Base-by-base conservation (phyloP, 2,113 vertebrate genomes). In the Rhinogobius similis region DNA sequence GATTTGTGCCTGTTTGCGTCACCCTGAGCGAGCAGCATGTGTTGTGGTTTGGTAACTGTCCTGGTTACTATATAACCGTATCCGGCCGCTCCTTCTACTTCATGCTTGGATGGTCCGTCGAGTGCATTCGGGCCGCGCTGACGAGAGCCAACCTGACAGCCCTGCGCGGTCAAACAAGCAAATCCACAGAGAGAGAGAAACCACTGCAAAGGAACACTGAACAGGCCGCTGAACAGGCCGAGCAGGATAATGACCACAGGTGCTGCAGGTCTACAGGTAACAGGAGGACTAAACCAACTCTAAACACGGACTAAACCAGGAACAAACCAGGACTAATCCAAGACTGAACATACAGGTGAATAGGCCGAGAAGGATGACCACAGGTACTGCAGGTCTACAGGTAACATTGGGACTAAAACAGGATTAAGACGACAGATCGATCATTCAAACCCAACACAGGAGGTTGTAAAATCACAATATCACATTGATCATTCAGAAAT, bases 131-230 rank as follows among this genome's bases (percentile, higher is more conserved):
- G 7, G 4, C 24, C 16, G 26, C 38, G 10, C 44, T 46, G 64
- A 73, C 58, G 65, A 23, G 13, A 68, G 52, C 3, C 20, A 69
- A 73, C 70, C 32, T 55, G 70, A 77, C 74, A 73, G 70, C 44
- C 56, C 55, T 27, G 65, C 20, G 11, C 12, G 20, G 62, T 36
- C 14, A 20, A 53, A 66, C 23, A n/a, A 21, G 62, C 32, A 36
- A 36, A 36, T 36, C 32, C 32, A 36, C 62, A 58, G 24, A 58
- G 12, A 12, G 21, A 52, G 21, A 26, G 26, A 29, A 12, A 14
- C 2, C 32, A 36, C 32, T 36, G 32, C 32, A 10, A 5, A 5
- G 24, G 14, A 23, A 21, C 1, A 52, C n/a, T 5, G 16, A 21
- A 21, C 48, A 52, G 44, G 44, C 44, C 16, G 44, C 16, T 48